These are phyloP conservation scores for Enteromius anoplus DNA, from an alignment of 2,797 vertebrate genomes.

Conservation along the genomic window DNA sequence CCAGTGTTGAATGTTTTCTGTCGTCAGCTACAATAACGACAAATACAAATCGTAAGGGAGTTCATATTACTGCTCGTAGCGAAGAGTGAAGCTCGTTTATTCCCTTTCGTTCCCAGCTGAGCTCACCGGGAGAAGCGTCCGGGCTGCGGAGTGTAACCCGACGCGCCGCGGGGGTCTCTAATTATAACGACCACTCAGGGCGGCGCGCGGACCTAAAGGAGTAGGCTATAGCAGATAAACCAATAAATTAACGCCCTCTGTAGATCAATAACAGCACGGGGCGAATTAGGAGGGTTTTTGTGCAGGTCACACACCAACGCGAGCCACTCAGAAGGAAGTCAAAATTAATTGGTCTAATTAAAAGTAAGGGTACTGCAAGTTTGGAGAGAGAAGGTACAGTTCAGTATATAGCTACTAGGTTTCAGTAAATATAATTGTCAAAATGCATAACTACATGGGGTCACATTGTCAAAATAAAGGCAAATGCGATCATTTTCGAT, in stretches of 20 bases:
- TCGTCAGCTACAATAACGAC: conserved; percentile 31
- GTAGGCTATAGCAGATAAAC: neutral
- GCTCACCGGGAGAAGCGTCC: neutral
- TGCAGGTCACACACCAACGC: neutral
- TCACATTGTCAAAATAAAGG: neutral
- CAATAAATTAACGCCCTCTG: neutral
- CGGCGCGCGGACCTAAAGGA: conserved; percentile 26
- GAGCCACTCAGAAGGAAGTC: neutral
- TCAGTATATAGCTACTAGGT: too few species aligned
- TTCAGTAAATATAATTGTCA: too few species aligned
- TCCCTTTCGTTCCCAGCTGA: conserved; percentile 1
- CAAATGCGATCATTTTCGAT: neutral
- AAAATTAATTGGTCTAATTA: neutral
- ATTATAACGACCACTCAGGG: conserved; percentile 69
- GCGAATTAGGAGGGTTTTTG: neutral
- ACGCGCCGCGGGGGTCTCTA: conserved; percentile 57
- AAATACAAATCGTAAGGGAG: conserved; percentile 36
- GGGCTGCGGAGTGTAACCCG: conserved; percentile 24
- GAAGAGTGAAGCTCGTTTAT: conserved; percentile 10
- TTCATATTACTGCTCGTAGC: conserved; percentile 32
- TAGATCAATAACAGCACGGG: neutral
- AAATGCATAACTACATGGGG: neutral
- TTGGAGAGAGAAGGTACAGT: too few species aligned
- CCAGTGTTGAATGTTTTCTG: conserved; percentile 21
- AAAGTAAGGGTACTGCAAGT: neutral